Base-by-base conservation (phyloP, 2,797 vertebrate species). In the Sandelia bainsii region DNA sequence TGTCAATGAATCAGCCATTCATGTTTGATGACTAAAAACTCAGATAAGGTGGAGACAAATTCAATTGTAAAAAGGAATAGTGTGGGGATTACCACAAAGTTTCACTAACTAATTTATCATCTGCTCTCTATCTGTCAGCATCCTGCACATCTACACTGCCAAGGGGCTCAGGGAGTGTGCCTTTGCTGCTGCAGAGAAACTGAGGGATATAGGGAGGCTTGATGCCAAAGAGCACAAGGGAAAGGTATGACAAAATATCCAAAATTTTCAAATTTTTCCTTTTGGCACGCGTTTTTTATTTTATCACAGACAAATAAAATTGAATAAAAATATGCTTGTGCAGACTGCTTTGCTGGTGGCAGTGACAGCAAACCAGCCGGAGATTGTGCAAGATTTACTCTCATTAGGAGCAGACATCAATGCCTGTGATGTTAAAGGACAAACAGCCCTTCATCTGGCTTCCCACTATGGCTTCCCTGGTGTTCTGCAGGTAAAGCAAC, bases 281-380 rank as follows among this genome's bases (percentile, higher is more conserved):
- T 62, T 56, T 44, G 4, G 12, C n/a, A 20, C 14, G 17, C 40
- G 1, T 23, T 3, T 51, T 29, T 42, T 46, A 72, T 50, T 8
- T 20, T 8, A 32, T 45, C 45, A 25, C 8, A 42, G 12, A 45
- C 3, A 39, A 62, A 50, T 19, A 32, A 29, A 8, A 29, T 29
- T 57, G 9, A 62, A 1, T 42, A 0, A 25, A 19, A 49, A 34
- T 73, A 22, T 83, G 60, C 7, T 25, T 60, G 7, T 49, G 37
- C 87, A 98, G 96, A 96, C 96, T 32, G 95, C 97, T 44, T 91
- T 97, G 73, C 89, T 98, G 69, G 96, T 98, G 70, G 96, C 96
- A 0, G 96, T 96, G 22, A 92, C 96, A 0, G 97, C 97, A 69
- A 96, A 97, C 84, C 96, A 97, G 74, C 92, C 96, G 0, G 94